phyloP scores from a whole-genome alignment of 2,797 vertebrate genomes.

The Lagorchestes hirsutus region DNA sequence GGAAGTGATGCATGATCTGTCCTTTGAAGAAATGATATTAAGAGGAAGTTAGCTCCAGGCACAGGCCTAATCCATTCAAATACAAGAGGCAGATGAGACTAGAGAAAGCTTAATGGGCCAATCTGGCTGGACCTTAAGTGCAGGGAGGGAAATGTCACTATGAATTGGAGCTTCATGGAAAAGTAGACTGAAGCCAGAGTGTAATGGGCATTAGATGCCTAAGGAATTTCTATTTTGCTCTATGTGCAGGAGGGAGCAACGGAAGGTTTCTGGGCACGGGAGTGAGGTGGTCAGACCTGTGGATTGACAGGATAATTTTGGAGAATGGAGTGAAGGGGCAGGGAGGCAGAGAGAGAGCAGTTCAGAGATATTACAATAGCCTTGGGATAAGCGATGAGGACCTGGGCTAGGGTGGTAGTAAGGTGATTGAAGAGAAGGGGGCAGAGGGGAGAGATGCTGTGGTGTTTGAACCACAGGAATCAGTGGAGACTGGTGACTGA shows the following conservation, averaged over 20 bases:
- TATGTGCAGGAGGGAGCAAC: background rate
- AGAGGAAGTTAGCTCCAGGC: background rate
- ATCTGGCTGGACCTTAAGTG: background rate
- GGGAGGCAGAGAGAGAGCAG: background rate
- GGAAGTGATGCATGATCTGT: background rate
- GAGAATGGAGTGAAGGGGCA: background rate
- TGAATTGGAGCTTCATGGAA: background rate
- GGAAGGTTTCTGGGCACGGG: background rate
- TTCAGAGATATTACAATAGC: background rate
- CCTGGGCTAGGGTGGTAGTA: background rate
- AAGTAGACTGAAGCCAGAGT: background rate
- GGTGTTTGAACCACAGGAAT: background rate
- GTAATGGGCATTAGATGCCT: background rate
- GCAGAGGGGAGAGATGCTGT: background rate
- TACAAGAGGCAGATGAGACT: background rate
- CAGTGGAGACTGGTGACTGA: accelerated
- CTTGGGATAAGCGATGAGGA: background rate
- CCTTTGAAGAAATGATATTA: background rate
- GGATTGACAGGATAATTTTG: background rate
- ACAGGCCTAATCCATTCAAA: background rate
- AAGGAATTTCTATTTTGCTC: background rate
- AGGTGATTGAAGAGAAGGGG: background rate
- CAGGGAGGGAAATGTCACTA: background rate
- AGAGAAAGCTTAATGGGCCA: background rate
- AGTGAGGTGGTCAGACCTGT: background rate